Evolutionary conservation across 2,797 vertebrate genomes (phyloP), one percentile per base, ranked within the genome.

Genomic region (Acanthis flammea): DNA sequence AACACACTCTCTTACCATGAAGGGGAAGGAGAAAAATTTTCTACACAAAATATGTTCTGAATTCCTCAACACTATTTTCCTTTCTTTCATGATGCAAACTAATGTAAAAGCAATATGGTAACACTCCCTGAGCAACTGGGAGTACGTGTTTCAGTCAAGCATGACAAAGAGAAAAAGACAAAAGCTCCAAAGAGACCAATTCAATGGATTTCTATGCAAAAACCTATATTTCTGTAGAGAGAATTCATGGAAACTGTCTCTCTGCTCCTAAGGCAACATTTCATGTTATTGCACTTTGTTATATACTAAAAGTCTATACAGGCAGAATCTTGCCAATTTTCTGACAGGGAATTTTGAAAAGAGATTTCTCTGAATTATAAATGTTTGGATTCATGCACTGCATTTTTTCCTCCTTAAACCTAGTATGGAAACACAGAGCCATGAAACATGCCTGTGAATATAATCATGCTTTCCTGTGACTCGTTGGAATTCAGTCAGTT

Each of bases 231-330:
- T 96, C 47, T 86, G 50, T 23, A 57, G 47, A 85, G 77, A 91
- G 45, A 82, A 89, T 96, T 93, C 44, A 74, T 47, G 41, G 84
- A 97, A 73, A 23, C 10, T 47, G 25, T 63, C 68, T 96, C 83
- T 95, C 70, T 86, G 44, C 81, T 94, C 61, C 77, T 95, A 85
- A 86, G 47, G 88, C 41, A 88, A 62, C 47, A 92, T 94, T 95
- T 96, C 62, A 93, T 78, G 71, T 95, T 91, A 33, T 60, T 96
- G 89, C 19, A 80, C 50, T 94, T 81, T 74, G 35, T 45, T 91
- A 91, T 68, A 55, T 66, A 88, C 48, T 72, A 96, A 87, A 95
- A 92, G 66, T 81, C 71, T 55, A 72, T 39, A 63, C 17, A 89
- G 67, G 30, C 10, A 85, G 39, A 73, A 58, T 87, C 70, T 62